Conservation (phyloP, 1,140 invertebrate species). For the Uloborus diversus region DNA sequence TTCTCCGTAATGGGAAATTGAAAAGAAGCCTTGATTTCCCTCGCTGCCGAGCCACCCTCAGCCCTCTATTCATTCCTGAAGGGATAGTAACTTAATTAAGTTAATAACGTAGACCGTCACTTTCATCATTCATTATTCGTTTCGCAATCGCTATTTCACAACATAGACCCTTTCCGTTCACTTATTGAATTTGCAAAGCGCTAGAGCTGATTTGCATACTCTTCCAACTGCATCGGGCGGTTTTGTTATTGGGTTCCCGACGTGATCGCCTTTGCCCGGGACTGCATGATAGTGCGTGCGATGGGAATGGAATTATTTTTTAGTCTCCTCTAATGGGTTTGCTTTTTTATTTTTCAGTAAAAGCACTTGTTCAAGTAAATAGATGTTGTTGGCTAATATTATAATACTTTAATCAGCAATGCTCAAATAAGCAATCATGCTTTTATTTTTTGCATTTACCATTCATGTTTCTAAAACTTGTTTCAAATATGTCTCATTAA, state of each 20-base stretch:
- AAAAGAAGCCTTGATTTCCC: constrained; percentile 46
- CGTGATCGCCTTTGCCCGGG: background rate
- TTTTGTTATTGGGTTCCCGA: background rate
- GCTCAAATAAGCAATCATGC: too few species aligned
- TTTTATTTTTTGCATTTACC: too few species aligned
- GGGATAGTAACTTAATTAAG: constrained; percentile 37
- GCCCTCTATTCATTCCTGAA: background rate
- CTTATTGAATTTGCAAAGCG: constrained; percentile 24
- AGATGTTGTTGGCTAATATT: too few species aligned
- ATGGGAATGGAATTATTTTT: background rate
- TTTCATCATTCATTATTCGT: constrained; percentile 40
- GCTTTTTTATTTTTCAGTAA: background rate
- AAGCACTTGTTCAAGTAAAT: background rate
- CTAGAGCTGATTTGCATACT: constrained; percentile 13
- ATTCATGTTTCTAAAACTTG: too few species aligned
- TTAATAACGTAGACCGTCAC: constrained; percentile 49
- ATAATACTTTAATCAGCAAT: too few species aligned
- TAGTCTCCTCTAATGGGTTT: background rate
- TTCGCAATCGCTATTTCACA: constrained; percentile 15
- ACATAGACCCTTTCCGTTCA: background rate
- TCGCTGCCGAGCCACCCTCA: background rate
- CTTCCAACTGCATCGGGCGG: background rate
- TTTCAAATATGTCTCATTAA: too few species aligned
- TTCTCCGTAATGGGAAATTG: constrained; percentile 37
- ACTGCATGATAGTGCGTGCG: background rate